Percentiles rank a stretch among this genome's conserved stretches.
Evolutionary conservation across 2,797 vertebrate genomes (phyloP).

Genomic region (Rachycentron canadum): DNA sequence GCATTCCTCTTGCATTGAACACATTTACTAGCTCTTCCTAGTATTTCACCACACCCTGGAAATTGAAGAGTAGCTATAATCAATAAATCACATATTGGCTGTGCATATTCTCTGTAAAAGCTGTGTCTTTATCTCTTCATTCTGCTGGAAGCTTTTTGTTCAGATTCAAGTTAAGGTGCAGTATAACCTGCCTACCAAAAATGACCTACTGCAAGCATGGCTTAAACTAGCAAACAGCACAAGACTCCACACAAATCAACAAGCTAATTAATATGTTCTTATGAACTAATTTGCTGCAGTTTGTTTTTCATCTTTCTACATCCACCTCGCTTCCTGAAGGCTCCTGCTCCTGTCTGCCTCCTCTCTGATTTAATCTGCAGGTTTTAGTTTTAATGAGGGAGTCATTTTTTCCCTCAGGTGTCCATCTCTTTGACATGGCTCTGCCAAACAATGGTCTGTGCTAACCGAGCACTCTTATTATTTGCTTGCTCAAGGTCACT

Average conservation of each 20-base stretch:
- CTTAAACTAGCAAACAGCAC: not conserved
- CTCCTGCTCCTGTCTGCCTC: conserved; percentile 11
- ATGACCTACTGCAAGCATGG: too few species aligned
- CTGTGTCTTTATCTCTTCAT: conserved; percentile 5
- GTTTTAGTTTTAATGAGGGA: conserved; percentile 65
- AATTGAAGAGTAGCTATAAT: conserved; percentile 16
- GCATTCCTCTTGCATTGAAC: not conserved
- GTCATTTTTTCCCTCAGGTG: conserved; percentile 46
- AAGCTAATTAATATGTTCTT: not conserved
- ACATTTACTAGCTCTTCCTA: not conserved
- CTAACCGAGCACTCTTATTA: conserved; percentile 77
- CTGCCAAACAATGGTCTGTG: conserved; percentile 47
- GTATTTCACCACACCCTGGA: not conserved
- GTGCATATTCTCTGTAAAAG: conserved; percentile 11
- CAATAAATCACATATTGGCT: conserved; percentile 18
- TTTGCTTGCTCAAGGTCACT: conserved; percentile 81
- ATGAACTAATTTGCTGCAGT: conserved; percentile 1
- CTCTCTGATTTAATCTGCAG: conserved; percentile 59
- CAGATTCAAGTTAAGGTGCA: conserved; percentile 8
- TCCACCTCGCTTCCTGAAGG: not conserved
- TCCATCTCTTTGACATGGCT: conserved; percentile 51
- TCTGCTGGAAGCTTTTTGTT: not conserved
- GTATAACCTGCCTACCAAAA: not conserved
- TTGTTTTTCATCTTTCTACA: not conserved
- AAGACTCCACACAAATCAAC: not conserved